Evolutionary conservation across 2,113 vertebrate genomes (phyloP), one percentile per base, ranked within the genome.

Genomic region (Melanerpes aurifrons): DNA sequence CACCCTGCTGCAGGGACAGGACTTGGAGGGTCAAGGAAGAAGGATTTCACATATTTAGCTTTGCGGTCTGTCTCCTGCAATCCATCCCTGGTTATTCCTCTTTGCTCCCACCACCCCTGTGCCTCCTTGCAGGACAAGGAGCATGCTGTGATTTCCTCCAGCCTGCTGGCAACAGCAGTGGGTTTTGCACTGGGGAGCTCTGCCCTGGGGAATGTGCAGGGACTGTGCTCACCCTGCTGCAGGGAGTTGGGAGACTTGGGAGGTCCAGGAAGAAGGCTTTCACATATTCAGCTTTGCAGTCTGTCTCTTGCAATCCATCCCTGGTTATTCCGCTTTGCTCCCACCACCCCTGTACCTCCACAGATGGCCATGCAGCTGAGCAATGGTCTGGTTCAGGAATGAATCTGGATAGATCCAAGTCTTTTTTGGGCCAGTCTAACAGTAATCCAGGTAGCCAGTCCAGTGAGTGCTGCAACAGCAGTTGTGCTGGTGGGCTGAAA

Each of bases 141-240:
- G 29, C 0, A 1, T 17, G 29, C 1, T 1, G 3, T 26, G 40
- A 22, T 59, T 45, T 53, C 67, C 0, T 0, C 9, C 24, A 15
- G 57, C 25, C 57, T 26, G 67, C 26, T 77, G 18, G 15, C 66
- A 56, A 43, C 6, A 32, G 21, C 24, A 32, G 40, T 3, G n/a
- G 77, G 26, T 56, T 43, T 25, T 82, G 48, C 3, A 15, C 24
- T 1, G 1, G 25, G 18, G 40, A 43, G 40, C 14, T 43, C 40
- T 43, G 40, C 40, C 40, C 40, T 43, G 40, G 9, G 14, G 40
- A 43, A 17, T 4, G 3, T 2, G 5, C 0, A 0, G 11, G n/a
- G 20, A 32, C 43, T 22, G 22, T 1, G 2, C 24, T 86, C 10
- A 53, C 47, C 22, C 35, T 10, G 28, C 59, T 81, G 22, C 62